A percentile compares a stretch with the other conserved stretches of the same genome.
Evolutionary conservation across 92 coral and sea anemone species (phyloP).

Genomic region (Palythoa grandiflora): DNA sequence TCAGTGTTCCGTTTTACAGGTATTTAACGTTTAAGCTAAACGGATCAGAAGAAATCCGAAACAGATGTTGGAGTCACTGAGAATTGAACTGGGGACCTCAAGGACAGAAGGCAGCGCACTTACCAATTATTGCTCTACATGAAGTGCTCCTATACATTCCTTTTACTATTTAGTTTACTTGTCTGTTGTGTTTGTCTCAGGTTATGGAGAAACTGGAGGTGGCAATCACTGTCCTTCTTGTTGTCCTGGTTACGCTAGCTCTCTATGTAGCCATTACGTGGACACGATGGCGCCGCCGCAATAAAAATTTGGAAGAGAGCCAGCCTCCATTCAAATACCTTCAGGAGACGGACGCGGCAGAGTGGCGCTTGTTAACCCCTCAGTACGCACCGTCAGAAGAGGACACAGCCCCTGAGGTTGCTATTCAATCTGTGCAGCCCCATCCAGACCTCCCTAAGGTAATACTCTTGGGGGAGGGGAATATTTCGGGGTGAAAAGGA

Average conservation of each 20-base stretch:
- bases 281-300: constrained; percentile 72
- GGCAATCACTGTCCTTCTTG: constrained; percentile 72
- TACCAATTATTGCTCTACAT: too few species aligned
- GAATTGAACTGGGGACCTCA: too few species aligned
- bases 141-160: too few species aligned
- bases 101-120: not conserved
- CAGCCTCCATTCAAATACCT: constrained; percentile 56
- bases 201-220: constrained; percentile 84
- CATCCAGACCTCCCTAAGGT: constrained; percentile 82
- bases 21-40: too few species aligned
- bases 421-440: constrained; percentile 86
- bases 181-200: constrained; percentile 38
- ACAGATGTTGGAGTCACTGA: too few species aligned
- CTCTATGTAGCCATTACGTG: constrained; percentile 80
- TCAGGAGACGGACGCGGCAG: constrained; percentile 55
- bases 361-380: constrained; percentile 50
- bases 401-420: constrained; percentile 75
- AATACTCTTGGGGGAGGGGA: not conserved
- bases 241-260: constrained; percentile 72
- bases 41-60: too few species aligned
- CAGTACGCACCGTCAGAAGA: constrained; percentile 69
- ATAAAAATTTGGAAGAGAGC: constrained; percentile 49
- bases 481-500: too few species aligned
- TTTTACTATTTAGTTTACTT: too few species aligned
- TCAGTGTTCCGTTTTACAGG: too few species aligned